Base-by-base conservation (phyloP, 1,140 invertebrate species). In the Philopotamus ludificatus region DNA sequence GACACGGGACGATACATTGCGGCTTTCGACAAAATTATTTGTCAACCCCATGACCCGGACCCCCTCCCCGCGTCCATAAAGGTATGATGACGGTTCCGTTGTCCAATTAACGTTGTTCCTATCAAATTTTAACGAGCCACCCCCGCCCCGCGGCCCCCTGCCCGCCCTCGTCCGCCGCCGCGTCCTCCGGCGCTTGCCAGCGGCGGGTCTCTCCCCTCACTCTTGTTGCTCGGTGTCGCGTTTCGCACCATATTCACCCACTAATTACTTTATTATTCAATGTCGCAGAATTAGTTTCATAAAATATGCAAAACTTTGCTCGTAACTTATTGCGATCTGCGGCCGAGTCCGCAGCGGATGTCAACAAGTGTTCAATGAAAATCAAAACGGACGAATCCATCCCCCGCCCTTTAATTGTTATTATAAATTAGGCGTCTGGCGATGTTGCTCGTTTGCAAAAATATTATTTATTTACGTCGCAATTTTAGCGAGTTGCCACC, bases 41-140 rank as follows among this genome's bases (percentile, higher is more conserved):
- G 57, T 60, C 57, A 60, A 41, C 57, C 57, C 12, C 28, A n/a
- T n/a, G n/a, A n/a, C n/a, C n/a, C n/a, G n/a, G n/a, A n/a, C n/a
- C n/a, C n/a, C n/a, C n/a, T n/a, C n/a, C n/a, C n/a, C n/a, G n/a
- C 58, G 45, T 57, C 66, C 51, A 50, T 50, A 41, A 67, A 55
- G 54, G 51, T 45, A 58, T 60, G n/a, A n/a, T n/a, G 49, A 34
- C 23, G 65, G 60, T 66, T 71, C 61, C 66, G 60, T 63, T 64
- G 63, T 68, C 70, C 70, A 71, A 71, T 71, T 71, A 71, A 67
- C 70, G 70, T 66, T 68, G 70, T 71, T 68, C 65, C 70, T 71
- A 71, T 71, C 70, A 71, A 71, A 71, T 71, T 71, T 71, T 68
- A 71, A 71, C 66, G 70, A 71, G 66, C 57, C 53, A 59, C 42